These are phyloP conservation scores for Amazona ochrocephala DNA, from an alignment of 2,797 vertebrate species.

Conservation along the genomic window DNA sequence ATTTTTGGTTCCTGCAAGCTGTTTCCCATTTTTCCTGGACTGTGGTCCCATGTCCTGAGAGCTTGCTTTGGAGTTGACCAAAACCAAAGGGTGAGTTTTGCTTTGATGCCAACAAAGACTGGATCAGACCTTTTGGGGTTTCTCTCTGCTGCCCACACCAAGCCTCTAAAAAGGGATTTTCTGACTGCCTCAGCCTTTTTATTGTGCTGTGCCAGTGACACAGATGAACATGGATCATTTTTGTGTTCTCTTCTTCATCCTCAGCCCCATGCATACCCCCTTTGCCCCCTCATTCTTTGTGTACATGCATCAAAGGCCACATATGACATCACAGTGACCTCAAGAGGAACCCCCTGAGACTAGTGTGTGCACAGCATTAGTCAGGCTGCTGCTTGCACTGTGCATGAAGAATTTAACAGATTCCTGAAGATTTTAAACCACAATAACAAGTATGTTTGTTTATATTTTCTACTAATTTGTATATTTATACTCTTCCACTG, in stretches of 20 bases:
- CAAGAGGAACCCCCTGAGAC: not conserved
- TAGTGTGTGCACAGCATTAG: accelerated
- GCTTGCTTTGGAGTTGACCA: not conserved
- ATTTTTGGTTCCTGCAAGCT: not conserved
- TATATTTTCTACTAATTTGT: not conserved
- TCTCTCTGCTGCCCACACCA: not conserved
- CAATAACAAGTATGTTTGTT: not conserved
- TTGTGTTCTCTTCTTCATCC: not conserved
- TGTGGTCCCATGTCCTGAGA: not conserved
- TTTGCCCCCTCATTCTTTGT: not conserved
- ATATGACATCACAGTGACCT: not conserved
- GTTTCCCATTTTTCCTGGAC: not conserved
- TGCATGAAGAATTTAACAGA: not conserved
- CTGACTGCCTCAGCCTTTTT: not conserved
- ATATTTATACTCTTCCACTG: not conserved
- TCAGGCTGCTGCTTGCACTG: not conserved
- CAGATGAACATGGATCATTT: not conserved
- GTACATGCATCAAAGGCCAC: not conserved
- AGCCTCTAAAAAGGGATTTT: not conserved
- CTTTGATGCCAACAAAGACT: not conserved
- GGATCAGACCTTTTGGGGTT: not conserved
- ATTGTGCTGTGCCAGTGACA: not conserved
- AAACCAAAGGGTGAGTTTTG: not conserved
- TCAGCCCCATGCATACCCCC: accelerated
- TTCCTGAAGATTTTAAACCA: not conserved